These are phyloP conservation scores for Propsilocerus akamusi DNA, from an alignment of 1,140 invertebrate species.

Conservation along the genomic window DNA sequence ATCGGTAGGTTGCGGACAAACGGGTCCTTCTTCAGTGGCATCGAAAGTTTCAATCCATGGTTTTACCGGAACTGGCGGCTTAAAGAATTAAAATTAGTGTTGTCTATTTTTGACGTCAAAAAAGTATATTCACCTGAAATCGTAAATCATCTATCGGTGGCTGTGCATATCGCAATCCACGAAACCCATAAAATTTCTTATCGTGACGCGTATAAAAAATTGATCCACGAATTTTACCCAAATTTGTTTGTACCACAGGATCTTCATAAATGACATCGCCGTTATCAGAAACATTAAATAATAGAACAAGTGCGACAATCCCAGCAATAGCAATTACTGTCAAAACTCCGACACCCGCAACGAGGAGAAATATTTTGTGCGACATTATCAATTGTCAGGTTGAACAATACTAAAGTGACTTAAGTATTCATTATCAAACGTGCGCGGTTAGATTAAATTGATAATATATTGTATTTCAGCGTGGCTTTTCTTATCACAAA, in stretches of 20 bases:
- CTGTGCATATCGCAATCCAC: slow-evolving; percentile 42
- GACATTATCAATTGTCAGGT: too few relatives aligned
- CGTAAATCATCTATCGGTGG: slow-evolving; percentile 34
- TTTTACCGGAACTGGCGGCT: slow-evolving; percentile 31
- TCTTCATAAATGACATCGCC: too few relatives aligned
- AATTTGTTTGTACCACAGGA: slow-evolving; percentile 18
- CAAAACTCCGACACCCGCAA: too few relatives aligned
- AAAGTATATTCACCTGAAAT: slow-evolving; percentile 29
- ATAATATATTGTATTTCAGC: too few relatives aligned
- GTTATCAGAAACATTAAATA: too few relatives aligned
- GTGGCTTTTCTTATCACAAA: too few relatives aligned
- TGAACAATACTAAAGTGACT: too few relatives aligned
- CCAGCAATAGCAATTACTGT: too few relatives aligned
- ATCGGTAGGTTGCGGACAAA: slow-evolving; percentile 27
- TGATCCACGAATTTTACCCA: slow-evolving; percentile 22
- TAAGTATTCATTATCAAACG: too few relatives aligned
- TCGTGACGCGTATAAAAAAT: slow-evolving; percentile 20
- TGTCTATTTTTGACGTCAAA: background rate
- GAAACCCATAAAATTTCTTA: slow-evolving; percentile 37
- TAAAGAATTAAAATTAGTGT: slow-evolving; percentile 5
- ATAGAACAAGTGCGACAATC: too few relatives aligned
- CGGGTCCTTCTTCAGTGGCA: slow-evolving; percentile 34
- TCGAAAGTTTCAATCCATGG: slow-evolving; percentile 32
- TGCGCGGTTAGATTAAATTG: too few relatives aligned
- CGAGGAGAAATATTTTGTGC: too few relatives aligned